phyloP scores from a whole-genome alignment of 1,140 invertebrate species.

The Drosophila mojavensis region DNA sequence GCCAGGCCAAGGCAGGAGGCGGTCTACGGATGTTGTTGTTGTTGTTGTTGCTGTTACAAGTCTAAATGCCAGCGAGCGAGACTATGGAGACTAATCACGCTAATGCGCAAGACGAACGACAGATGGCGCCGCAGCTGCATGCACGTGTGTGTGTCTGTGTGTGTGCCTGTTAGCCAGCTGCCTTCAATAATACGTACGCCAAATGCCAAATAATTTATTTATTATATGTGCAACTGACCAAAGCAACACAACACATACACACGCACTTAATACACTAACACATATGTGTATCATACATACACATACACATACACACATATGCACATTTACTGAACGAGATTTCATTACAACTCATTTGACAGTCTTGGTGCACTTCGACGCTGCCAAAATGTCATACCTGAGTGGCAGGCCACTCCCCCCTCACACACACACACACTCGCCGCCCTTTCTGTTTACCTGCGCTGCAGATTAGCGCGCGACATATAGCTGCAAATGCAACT shows the following conservation, averaged over 20 bases:
- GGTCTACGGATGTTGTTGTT: no score
- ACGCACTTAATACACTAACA: conserved; percentile 1
- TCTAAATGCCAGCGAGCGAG: conserved; percentile 57
- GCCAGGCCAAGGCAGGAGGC: background rate
- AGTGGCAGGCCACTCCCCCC: conserved; percentile 54
- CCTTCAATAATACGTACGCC: conserved; percentile 76
- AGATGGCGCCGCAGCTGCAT: conserved; percentile 48
- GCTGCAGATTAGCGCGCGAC: conserved; percentile 63
- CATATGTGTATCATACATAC: background rate
- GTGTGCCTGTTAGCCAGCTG: conserved; percentile 60
- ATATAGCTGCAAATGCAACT: conserved; percentile 17
- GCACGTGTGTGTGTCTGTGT: conserved; percentile 23
- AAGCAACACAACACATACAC: conserved; percentile 43
- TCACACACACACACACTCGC: background rate
- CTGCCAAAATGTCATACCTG: conserved; percentile 81
- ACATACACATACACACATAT: conserved; percentile 13
- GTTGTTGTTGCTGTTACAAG: conserved; percentile 12
- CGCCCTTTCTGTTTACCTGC: conserved; percentile 8
- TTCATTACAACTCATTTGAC: conserved; percentile 83
- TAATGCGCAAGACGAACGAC: conserved; percentile 71
- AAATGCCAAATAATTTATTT: conserved; percentile 83
- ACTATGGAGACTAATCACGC: conserved; percentile 76
- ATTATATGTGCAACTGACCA: conserved; percentile 70
- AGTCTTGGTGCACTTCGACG: conserved; percentile 80
- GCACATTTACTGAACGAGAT: conserved; percentile 65